Conservation (phyloP, 2,888 invertebrate species). For the Thera britannica region DNA sequence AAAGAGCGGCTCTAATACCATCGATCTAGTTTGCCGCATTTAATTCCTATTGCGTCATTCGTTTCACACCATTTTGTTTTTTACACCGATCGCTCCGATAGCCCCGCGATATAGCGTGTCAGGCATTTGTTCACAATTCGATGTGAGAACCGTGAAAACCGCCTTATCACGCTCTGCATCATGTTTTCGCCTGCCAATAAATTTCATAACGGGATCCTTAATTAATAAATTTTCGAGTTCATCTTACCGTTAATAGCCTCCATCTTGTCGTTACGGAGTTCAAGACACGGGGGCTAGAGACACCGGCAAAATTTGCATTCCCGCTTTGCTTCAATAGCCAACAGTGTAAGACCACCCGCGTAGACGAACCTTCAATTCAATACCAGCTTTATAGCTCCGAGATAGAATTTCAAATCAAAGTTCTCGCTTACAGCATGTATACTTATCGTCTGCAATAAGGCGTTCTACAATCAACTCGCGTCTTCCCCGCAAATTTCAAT, state of each 20-base stretch:
- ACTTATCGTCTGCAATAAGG: slow-evolving; percentile 69
- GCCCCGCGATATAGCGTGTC: slow-evolving; percentile 53
- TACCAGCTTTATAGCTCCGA: slow-evolving; percentile 73
- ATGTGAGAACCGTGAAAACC: slow-evolving; percentile 45
- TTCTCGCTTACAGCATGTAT: slow-evolving; percentile 48
- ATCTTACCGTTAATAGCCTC: slow-evolving; percentile 57
- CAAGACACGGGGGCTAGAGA: slow-evolving; percentile 65
- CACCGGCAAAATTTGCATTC: slow-evolving; percentile 81
- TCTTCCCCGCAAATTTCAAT: slow-evolving; percentile 68
- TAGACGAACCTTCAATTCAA: slow-evolving; percentile 64
- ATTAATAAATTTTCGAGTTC: slow-evolving; percentile 52
- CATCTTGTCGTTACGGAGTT: slow-evolving; percentile 61
- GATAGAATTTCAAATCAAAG: slow-evolving; percentile 66
- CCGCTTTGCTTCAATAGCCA: slow-evolving; percentile 72
- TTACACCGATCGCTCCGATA: slow-evolving; percentile 59
- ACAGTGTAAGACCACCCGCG: slow-evolving; percentile 83
- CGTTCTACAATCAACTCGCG: slow-evolving; percentile 68
- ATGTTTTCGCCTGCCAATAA: slow-evolving; percentile 47
- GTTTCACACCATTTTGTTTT: slow-evolving; percentile 70
- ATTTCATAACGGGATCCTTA: slow-evolving; percentile 34
- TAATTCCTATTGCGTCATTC: slow-evolving; percentile 75
- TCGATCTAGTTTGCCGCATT: slow-evolving; percentile 75
- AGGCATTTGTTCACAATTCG: slow-evolving; percentile 51
- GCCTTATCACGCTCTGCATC: slow-evolving; percentile 49
- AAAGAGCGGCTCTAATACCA: slow-evolving; percentile 70